Base-by-base conservation (phyloP, 1,140 invertebrate species). In the Meloidogyne floridensis region DNA sequence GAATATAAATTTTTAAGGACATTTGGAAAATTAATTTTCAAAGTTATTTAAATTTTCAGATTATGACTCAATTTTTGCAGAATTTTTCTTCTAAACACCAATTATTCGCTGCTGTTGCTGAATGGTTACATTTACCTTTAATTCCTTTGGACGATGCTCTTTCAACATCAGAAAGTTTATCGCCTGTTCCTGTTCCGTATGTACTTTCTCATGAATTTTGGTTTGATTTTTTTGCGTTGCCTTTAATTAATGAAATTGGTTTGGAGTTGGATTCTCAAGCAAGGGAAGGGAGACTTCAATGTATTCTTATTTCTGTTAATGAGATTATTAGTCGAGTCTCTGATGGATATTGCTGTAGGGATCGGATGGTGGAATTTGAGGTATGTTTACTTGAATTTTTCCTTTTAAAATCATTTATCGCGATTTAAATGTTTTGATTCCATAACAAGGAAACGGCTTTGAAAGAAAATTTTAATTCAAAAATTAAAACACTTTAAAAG, bases 181-280 rank as follows among this genome's bases (percentile, higher is more conserved):
- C n/a, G 59, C 15, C 15, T 65, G 59, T 76, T 42, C 10, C 9
- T 53, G 10, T 75, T 32, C 75, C 75, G 5, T 42, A 56, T 42
- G 47, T 77, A 13, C 56, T 77, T 69, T 77, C 75, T 42, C 47
- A 77, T 8, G 75, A 77, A 32, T 56, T 32, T 42, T 77, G 75
- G 75, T 77, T 77, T 77, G 53, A 65, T 15, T 42, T 56, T 65
- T 77, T 56, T 77, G 75, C 59, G 4, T 65, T 65, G 59, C 59
- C 59, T 65, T 7, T 65, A 6, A 65, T 65, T 65, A 65, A 65
- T n/a, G 59, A 65, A 65, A 65, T 65, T 65, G 59, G n/a, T n/a
- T 65, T n/a, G 15, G 59, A 65, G 59, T n/a, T 65, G 13, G 59
- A 65, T 18, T 65, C 15, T 65, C 59, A 65, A 11, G 15, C 59